Base-by-base conservation (phyloP, 2,888 invertebrate species). In the Agrotis ipsilon region DNA sequence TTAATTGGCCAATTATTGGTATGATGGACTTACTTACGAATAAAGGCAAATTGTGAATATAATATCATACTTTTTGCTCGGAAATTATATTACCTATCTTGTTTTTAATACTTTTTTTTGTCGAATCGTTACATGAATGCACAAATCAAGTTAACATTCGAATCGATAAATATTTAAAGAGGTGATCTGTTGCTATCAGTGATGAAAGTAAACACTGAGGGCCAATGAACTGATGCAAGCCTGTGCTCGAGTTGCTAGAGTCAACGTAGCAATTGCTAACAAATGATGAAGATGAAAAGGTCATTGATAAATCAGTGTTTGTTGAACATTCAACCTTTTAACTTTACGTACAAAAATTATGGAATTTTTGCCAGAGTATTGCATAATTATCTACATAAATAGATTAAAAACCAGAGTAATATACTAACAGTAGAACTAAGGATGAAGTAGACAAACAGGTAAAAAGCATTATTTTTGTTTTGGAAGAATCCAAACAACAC, bases 1-100 rank as follows among this genome's bases (percentile, higher is more conserved):
- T 83, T 86, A 88, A 88, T 87, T 82, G 86, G 63, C 85, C 84
- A 83, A 72, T 80, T 82, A 85, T 75, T 81, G 70, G 57, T 59
- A 58, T 76, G 78, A 79, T 78, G 60, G 67, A 69, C 68, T 67
- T 72, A 70, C 78, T 78, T 48, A 81, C 68, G 71, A 84, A 79
- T 80, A 75, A 76, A 75, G 80, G 72, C 73, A 73, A 74, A 64
- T 70, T 77, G 24, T 52, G 46, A 43, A 72, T 64, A 69, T 61
- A 76, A 39, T 64, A 59, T 21, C 21, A 48, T 57, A 16, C 2
- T 6, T 45, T 60, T 62, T 52, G 3, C 18, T 62, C 64, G 19
- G 64, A 45, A 62, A 62, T 72, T 18, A 64, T 45, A n/a, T n/a
- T n/a, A n/a, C 52, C 7, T 55, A 49, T 60, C 21, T 45, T 46